phyloP scores from a whole-genome alignment of 2,797 vertebrate genomes.

The Parambassis ranga region DNA sequence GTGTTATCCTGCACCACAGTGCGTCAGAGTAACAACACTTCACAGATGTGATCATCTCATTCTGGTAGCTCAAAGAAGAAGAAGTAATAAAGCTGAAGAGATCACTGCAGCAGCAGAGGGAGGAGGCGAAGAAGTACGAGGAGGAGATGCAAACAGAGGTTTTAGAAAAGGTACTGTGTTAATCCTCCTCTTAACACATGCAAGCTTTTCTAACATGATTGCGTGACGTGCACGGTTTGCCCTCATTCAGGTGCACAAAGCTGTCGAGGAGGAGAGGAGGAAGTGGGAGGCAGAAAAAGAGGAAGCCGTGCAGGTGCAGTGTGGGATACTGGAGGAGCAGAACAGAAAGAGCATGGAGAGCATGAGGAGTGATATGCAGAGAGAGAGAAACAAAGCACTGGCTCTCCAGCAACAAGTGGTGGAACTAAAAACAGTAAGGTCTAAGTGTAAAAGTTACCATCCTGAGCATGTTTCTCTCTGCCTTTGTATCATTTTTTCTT shows the following conservation, averaged over 20 bases:
- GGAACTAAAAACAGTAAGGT: constrained; percentile 77
- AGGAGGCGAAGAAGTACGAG: constrained; percentile 54
- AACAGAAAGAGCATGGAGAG: constrained; percentile 36
- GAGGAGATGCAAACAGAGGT: constrained; percentile 63
- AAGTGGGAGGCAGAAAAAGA: constrained; percentile 65
- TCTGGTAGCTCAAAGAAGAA: constrained; percentile 71
- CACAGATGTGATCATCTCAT: background rate
- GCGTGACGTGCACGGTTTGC: background rate
- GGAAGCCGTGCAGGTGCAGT: constrained; percentile 57
- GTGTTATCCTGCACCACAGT: background rate
- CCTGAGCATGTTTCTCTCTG: background rate
- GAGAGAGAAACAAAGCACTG: constrained; percentile 52
- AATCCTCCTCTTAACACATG: background rate
- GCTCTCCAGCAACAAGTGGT: constrained; percentile 67
- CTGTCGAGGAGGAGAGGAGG: constrained; percentile 56
- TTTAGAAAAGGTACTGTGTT: constrained; percentile 61
- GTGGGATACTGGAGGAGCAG: constrained; percentile 67
- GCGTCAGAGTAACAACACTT: background rate
- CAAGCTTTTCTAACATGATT: background rate
- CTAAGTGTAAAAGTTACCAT: background rate
- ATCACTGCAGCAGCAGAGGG: constrained; percentile 57
- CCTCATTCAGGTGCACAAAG: constrained; percentile 51
- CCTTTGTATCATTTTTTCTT: no score
- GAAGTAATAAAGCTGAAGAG: constrained; percentile 63
- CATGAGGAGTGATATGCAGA: constrained; percentile 48